Percentiles rank a stretch among this genome's conserved stretches.
Conservation (phyloP, 37 sponge, comb jelly and placozoan species). For the Haliclona indistincta region DNA sequence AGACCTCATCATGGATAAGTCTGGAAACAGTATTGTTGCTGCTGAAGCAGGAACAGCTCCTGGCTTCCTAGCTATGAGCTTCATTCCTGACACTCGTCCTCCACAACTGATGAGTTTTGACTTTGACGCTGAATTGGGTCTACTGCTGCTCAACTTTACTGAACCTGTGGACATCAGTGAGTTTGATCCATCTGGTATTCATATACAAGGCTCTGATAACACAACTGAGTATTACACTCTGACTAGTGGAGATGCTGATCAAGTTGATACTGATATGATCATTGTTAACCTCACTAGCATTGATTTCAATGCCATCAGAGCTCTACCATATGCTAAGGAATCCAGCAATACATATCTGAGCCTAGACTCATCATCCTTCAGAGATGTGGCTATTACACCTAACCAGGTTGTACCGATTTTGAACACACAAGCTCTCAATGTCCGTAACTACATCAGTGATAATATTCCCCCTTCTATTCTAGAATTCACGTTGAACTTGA, state of each 20-base stretch:
- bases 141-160: slow-evolving; percentile 66
- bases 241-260: slow-evolving; percentile 64
- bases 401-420: slow-evolving; percentile 48
- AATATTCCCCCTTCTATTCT: slow-evolving; percentile 52
- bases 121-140: slow-evolving; percentile 61
- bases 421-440: slow-evolving; percentile 38
- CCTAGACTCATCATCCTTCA: slow-evolving; percentile 51
- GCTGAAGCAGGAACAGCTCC: slow-evolving; percentile 51
- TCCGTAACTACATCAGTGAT: slow-evolving; percentile 30
- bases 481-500: slow-evolving; percentile 56
- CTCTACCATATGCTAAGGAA: slow-evolving; percentile 54
- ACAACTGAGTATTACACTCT: slow-evolving; percentile 55
- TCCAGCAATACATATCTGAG: slow-evolving; percentile 69
- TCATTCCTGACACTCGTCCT: slow-evolving; percentile 44
- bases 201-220: slow-evolving; percentile 52
- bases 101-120: slow-evolving; percentile 48
- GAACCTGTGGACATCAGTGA: slow-evolving; percentile 76
- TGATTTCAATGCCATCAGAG: slow-evolving; percentile 59
- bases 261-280: slow-evolving; percentile 32
- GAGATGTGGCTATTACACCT: slow-evolving; percentile 66
- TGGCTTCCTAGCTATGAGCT: slow-evolving; percentile 69
- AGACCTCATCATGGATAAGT: slow-evolving; percentile 63
- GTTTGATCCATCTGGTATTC: slow-evolving; percentile 58
- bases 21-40: slow-evolving; percentile 47
- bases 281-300: slow-evolving; percentile 40